Base-by-base conservation (phyloP, 2,797 vertebrate genomes). In the Acestrorhynchus altus region DNA sequence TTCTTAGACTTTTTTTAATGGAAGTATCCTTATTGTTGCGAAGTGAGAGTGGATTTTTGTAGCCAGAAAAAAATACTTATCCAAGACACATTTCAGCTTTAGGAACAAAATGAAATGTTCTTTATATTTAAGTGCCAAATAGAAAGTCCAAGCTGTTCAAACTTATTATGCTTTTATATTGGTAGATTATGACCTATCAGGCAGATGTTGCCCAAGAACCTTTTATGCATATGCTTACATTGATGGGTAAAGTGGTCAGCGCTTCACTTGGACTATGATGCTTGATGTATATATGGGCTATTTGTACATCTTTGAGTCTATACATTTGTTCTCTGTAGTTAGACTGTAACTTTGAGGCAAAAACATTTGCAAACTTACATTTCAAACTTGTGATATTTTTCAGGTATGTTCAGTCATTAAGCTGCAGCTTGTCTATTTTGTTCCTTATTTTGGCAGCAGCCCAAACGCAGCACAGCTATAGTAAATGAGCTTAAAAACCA, bases 71-170 rank as follows among this genome's bases (percentile, higher is more conserved):
- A 52, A 11, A 11, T 52, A 52, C 9, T 20, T 8, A 52, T n/a
- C 7, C 12, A 4, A 6, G 13, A 10, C 6, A 28, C 12, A 16
- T 57, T 57, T 26, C 24, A 26, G 22, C 54, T 57, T 57, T 28
- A 1, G 11, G 54, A 28, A 12, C 52, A 24, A 4, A 11, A 51
- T 9, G 12, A 3, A 44, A 51, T 54, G 51, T 13, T 39, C 13
- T 35, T n/a, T 11, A 15, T 56, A 40, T 63, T 39, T 18, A 63
- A 18, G 60, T 47, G 64, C 64, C 64, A 66, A 66, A 66, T 26
- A 24, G n/a, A 47, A 24, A 0, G 64, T 24, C 22, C 4, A 47
- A 12, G 22, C 64, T 24, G 59, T 66, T 65, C 26, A 39, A 1
- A 40, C n/a, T 3, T 44, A 47, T 0, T 26, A 22, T 28, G 64